phyloP scores from a whole-genome alignment of 2,888 invertebrate genomes.

The Vesta saturnalis region DNA sequence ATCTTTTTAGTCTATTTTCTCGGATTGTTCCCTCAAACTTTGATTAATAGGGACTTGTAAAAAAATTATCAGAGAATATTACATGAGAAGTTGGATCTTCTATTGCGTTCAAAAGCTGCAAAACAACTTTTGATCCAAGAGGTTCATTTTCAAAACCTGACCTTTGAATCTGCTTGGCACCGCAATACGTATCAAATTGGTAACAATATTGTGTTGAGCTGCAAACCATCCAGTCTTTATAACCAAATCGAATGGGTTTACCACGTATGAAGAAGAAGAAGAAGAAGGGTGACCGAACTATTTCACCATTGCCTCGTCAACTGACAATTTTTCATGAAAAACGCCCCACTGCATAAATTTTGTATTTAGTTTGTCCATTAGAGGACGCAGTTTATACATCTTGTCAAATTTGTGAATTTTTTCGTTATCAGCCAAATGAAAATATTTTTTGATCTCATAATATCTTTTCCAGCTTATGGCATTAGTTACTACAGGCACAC shows the following conservation, averaged over 20 bases:
- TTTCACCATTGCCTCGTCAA: conserved; percentile 46
- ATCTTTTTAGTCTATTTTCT: too few species aligned
- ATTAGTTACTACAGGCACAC: not conserved
- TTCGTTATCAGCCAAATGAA: too few species aligned
- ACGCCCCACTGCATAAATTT: conserved; percentile 43
- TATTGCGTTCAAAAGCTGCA: too few species aligned
- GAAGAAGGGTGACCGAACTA: conserved; percentile 45
- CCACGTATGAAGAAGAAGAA: conserved; percentile 47
- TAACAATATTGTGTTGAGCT: conserved; percentile 37
- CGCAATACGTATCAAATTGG: conserved; percentile 42
- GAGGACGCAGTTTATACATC: conserved; percentile 11
- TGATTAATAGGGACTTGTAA: too few species aligned
- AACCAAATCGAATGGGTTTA: conserved; percentile 48
- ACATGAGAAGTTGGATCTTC: too few species aligned
- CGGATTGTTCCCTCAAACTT: too few species aligned
- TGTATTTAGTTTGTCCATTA: conserved; percentile 30
- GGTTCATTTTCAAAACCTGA: too few species aligned
- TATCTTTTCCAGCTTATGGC: not conserved
- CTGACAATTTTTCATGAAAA: conserved; percentile 42
- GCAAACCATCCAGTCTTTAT: conserved; percentile 47
- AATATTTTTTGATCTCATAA: conserved; percentile 2
- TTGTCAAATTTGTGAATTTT: conserved; percentile 10
- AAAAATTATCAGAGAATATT: too few species aligned
- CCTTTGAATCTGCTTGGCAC: conserved; percentile 14
- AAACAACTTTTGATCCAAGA: too few species aligned